Percentiles rank a stretch among this genome's conserved stretches.
Evolutionary conservation across 1,140 invertebrate genomes (phyloP).

Genomic region (Atta texana): DNA sequence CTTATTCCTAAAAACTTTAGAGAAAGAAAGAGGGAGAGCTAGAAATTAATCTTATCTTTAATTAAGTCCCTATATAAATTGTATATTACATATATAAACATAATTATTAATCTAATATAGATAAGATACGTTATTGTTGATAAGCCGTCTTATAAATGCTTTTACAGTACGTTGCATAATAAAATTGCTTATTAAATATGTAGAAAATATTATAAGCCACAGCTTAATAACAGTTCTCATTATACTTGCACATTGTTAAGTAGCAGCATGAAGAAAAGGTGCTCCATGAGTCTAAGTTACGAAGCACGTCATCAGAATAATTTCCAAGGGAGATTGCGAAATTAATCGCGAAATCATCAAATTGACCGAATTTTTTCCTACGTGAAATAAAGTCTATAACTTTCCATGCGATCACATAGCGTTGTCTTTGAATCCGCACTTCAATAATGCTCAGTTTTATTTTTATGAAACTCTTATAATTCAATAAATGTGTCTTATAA

Average conservation of each 20-base stretch:
- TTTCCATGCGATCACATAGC: constrained; percentile 60
- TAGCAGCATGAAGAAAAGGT: constrained; percentile 20
- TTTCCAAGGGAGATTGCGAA: background rate
- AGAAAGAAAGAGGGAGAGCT: background rate
- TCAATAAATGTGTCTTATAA: background rate
- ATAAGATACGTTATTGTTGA: constrained; percentile 3
- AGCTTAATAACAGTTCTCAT: constrained; percentile 54
- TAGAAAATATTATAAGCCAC: constrained; percentile 37
- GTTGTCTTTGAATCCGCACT: background rate
- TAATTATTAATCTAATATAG: constrained; percentile 11
- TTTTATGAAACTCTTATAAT: background rate
- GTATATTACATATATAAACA: background rate
- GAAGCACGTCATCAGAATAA: constrained; percentile 36
- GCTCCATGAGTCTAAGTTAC: constrained; percentile 33
- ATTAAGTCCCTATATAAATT: background rate
- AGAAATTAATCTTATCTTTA: constrained; percentile 6
- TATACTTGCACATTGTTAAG: constrained; percentile 53
- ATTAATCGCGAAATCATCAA: constrained; percentile 35
- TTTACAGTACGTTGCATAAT: constrained; percentile 52
- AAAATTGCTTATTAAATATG: constrained; percentile 61
- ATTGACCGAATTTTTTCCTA: constrained; percentile 50
- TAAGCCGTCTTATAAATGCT: constrained; percentile 32
- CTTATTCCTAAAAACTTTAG: background rate
- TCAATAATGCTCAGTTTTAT: background rate
- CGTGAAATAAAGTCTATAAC: constrained; percentile 19